Conservation (phyloP, 2,797 vertebrate species). For the Limosa lapponica region DNA sequence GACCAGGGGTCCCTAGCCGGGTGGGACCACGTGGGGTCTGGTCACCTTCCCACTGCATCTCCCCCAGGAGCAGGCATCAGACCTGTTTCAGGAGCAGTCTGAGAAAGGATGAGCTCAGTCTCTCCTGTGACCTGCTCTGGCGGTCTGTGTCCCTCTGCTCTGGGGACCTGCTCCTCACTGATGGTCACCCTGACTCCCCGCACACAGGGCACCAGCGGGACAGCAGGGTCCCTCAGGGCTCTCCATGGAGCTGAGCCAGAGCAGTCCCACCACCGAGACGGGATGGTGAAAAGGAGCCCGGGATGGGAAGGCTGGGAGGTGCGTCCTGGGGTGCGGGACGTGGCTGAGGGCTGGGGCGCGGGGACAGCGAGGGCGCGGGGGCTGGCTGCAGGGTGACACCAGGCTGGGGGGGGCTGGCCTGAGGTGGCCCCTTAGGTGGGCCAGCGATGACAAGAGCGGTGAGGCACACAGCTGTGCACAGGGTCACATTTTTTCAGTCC, state of each 20-base stretch:
- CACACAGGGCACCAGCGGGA: neutral
- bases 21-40: fast-evolving
- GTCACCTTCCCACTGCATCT: neutral
- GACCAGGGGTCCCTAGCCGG: too few relatives aligned
- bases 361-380: neutral
- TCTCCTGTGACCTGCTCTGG: neutral
- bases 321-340: fast-evolving
- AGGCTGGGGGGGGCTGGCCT: neutral
- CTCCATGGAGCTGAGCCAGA: neutral
- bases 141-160: neutral
- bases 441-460: neutral
- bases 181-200: fast-evolving
- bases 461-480: neutral
- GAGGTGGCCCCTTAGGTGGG: neutral
- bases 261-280: fast-evolving
- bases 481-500: constrained; percentile 86
- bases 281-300: fast-evolving
- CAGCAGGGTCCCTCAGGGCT: neutral
- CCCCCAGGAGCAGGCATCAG: neutral
- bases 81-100: neutral
- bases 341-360: neutral
- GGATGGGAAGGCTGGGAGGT: neutral
- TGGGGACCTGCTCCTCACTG: neutral
- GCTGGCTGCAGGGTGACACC: neutral
- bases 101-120: neutral